Evolutionary conservation across 1,140 invertebrate species (phyloP).

Genomic region (Laupala kohalensis): DNA sequence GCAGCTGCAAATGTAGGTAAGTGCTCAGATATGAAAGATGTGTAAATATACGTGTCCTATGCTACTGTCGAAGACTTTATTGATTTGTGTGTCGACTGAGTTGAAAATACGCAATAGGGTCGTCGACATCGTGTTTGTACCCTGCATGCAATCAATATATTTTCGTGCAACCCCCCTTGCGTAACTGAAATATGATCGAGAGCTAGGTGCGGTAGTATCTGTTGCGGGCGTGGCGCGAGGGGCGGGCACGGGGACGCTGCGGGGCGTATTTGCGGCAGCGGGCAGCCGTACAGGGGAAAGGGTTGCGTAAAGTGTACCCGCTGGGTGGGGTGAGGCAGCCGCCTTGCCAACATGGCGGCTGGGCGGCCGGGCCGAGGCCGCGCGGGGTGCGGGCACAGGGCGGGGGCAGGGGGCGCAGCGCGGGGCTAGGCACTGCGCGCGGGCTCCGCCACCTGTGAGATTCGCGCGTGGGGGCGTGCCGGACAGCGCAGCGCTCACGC

Average conservation of each 20-base stretch:
- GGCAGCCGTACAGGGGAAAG: not conserved
- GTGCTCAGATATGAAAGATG: not conserved
- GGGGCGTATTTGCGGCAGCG: not conserved
- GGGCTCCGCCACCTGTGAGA: slow-evolving; percentile 2
- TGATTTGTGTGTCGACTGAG: not conserved
- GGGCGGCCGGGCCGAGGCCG: too few species aligned
- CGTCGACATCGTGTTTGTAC: not conserved
- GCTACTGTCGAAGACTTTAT: not conserved
- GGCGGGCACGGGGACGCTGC: not conserved
- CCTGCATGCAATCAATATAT: not conserved
- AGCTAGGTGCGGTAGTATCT: not conserved
- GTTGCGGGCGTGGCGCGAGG: not conserved
- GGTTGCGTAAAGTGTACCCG: not conserved
- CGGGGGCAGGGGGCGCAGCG: too few species aligned
- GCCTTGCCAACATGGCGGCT: not conserved
- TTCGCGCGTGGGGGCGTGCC: not conserved
- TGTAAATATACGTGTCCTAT: not conserved
- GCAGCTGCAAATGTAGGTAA: not conserved
- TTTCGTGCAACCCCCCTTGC: not conserved
- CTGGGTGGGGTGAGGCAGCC: not conserved
- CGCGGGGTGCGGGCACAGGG: too few species aligned
- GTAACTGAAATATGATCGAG: not conserved
- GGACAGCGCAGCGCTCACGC: not conserved
- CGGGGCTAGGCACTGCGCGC: too few species aligned
- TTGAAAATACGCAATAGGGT: not conserved